phyloP scores from a whole-genome alignment of 2,113 vertebrate species.

The Pyrgilauda ruficollis region DNA sequence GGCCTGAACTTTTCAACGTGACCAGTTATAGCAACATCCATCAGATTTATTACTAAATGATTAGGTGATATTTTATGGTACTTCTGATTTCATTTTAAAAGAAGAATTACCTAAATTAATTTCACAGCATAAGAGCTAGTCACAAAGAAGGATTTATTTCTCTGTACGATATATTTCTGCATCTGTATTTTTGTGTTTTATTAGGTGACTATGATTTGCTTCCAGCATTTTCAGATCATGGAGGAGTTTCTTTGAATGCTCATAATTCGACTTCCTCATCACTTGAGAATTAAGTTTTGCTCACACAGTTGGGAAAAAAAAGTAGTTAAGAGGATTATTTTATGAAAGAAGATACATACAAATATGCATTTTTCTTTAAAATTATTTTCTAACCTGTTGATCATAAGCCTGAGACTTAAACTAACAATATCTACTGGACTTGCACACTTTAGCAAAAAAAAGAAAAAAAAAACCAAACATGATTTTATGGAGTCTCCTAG shows the following conservation, averaged over 20 bases:
- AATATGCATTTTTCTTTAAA: background rate
- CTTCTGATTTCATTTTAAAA: background rate
- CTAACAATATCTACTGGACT: background rate
- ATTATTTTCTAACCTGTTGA: background rate
- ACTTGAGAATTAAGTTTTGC: background rate
- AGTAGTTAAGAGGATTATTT: background rate
- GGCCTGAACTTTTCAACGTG: background rate
- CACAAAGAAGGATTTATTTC: background rate
- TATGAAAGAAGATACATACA: background rate
- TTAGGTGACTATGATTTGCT: background rate
- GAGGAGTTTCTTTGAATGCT: background rate
- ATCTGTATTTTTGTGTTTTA: background rate
- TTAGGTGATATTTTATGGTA: background rate
- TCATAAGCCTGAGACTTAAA: background rate
- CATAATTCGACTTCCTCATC: background rate
- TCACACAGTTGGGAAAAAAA: background rate
- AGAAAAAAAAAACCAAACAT: accelerated
- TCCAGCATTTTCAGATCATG: background rate
- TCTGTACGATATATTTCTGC: background rate
- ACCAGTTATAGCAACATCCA: background rate
- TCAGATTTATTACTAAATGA: background rate
- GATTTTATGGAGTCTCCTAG: background rate
- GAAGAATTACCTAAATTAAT: background rate
- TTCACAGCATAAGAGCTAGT: background rate
- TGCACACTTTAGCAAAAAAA: background rate